Base-by-base conservation (phyloP, 2,113 vertebrate species). In the Rhinoderma darwinii region DNA sequence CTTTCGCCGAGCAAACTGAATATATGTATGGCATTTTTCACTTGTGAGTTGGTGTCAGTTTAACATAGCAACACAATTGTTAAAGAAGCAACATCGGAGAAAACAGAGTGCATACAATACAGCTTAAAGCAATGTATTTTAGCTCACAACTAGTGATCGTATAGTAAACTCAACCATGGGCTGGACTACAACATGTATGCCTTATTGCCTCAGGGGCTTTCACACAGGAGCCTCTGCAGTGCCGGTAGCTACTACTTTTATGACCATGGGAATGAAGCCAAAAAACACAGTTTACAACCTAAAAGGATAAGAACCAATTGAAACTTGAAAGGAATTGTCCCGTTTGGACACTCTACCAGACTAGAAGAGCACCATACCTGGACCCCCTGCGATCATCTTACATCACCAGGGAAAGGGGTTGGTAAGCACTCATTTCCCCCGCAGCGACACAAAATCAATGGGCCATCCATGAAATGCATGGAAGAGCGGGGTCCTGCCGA, bases 41-140 rank as follows among this genome's bases (percentile, higher is more conserved):
- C 77, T 41, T 4, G 78, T 43, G 54, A 81, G 78, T 43, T 54
- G 54, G 35, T 43, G 77, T 61, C 32, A n/a, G n/a, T n/a, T n/a
- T n/a, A n/a, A n/a, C 25, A 41, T 43, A 20, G 72, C 25, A n/a
- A 43, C 20, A 74, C 17, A 79, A 35, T 17, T 30, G 43, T 11
- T 18, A 25, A 25, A 25, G 18, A 35, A n/a, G 77, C 51, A 79
- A 79, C 5, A 56, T 15, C 4, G 20, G 17, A 25, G 39, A n/a
- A 22, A 25, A 11, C 14, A 0, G 14, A 11, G 7, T 8, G 32
- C 51, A 15, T 3, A 80, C 77, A 41, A 27, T 14, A n/a, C 43
- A 25, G 22, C 77, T 61, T 9, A 35, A 14, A 79, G 77, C 18
- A 51, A 80, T 14, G 37, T 4, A 25, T 59, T n/a, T 56, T 27